Evolutionary conservation across 1,140 invertebrate genomes (phyloP).

Genomic region (Hylaeus anthracinus): DNA sequence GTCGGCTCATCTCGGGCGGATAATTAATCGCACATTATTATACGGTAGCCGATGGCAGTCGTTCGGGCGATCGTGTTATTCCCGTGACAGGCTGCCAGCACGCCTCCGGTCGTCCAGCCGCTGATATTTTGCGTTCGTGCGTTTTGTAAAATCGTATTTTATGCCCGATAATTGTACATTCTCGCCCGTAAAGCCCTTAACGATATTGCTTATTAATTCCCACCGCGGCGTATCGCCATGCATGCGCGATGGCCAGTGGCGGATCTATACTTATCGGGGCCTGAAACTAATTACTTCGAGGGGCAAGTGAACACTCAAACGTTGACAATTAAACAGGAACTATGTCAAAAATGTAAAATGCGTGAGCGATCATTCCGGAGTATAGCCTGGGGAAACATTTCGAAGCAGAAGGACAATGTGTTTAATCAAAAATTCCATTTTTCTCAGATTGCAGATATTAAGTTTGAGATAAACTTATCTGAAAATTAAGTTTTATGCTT

Average conservation of each 20-base stretch:
- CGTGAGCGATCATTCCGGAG: too few relatives aligned
- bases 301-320: too few relatives aligned
- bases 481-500: too few relatives aligned
- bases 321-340: too few relatives aligned
- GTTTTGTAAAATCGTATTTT: slow-evolving; percentile 32
- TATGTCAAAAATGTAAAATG: too few relatives aligned
- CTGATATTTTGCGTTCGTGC: slow-evolving; percentile 6
- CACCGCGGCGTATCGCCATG: slow-evolving; percentile 50
- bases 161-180: slow-evolving; percentile 37
- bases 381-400: too few relatives aligned
- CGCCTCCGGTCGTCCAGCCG: neutral
- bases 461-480: too few relatives aligned
- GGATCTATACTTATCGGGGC: neutral
- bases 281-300: too few relatives aligned
- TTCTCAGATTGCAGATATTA: too few relatives aligned
- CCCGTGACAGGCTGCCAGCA: neutral
- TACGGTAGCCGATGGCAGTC: slow-evolving; percentile 38
- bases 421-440: too few relatives aligned
- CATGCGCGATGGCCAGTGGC: slow-evolving; percentile 46
- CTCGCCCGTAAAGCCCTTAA: slow-evolving; percentile 11
- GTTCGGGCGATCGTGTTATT: slow-evolving; percentile 7
- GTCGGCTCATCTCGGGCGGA: neutral
- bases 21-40: slow-evolving; percentile 48
- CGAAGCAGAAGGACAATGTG: too few relatives aligned
- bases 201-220: slow-evolving; percentile 66